Percentiles rank a stretch among this genome's conserved stretches.
These are phyloP conservation scores for Pleuronectes platessa DNA, from an alignment of 2,113 vertebrate species.

Conservation along the genomic window DNA sequence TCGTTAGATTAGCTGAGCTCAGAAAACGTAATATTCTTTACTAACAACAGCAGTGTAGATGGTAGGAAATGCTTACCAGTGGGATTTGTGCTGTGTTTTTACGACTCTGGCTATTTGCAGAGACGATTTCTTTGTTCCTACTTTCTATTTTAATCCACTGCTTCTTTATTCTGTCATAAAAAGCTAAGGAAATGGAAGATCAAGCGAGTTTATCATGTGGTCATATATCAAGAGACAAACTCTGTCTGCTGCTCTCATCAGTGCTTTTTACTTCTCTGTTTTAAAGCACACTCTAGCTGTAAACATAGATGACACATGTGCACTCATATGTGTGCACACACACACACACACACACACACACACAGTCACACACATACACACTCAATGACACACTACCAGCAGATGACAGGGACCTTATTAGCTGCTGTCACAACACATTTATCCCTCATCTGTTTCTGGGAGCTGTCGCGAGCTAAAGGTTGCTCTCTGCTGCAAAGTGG, in stretches of 20 bases:
- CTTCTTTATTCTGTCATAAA: slow-evolving; percentile 57
- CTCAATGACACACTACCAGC: slow-evolving; percentile 32
- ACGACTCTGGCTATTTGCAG: slow-evolving; percentile 56
- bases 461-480: slow-evolving; percentile 77
- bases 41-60: neutral
- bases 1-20: neutral
- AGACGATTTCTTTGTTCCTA: slow-evolving; percentile 38
- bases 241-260: slow-evolving; percentile 38
- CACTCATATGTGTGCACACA: neutral
- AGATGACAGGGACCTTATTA: slow-evolving; percentile 80
- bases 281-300: slow-evolving; percentile 20
- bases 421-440: slow-evolving; percentile 86
- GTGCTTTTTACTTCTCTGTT: slow-evolving; percentile 25
- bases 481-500: slow-evolving; percentile 78
- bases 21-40: neutral
- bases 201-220: slow-evolving; percentile 52
- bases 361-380: neutral
- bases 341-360: slow-evolving; percentile 4
- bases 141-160: slow-evolving; percentile 55
- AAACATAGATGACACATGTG: slow-evolving; percentile 27
- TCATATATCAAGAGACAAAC: slow-evolving; percentile 35
- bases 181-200: slow-evolving; percentile 52
- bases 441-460: slow-evolving; percentile 83
- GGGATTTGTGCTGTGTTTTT: slow-evolving; percentile 20
- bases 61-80: slow-evolving; percentile 22